These are phyloP conservation scores for Diacarnus erythraeanus DNA, from an alignment of 37 sponge, comb jelly and placozoan species.

Conservation along the genomic window DNA sequence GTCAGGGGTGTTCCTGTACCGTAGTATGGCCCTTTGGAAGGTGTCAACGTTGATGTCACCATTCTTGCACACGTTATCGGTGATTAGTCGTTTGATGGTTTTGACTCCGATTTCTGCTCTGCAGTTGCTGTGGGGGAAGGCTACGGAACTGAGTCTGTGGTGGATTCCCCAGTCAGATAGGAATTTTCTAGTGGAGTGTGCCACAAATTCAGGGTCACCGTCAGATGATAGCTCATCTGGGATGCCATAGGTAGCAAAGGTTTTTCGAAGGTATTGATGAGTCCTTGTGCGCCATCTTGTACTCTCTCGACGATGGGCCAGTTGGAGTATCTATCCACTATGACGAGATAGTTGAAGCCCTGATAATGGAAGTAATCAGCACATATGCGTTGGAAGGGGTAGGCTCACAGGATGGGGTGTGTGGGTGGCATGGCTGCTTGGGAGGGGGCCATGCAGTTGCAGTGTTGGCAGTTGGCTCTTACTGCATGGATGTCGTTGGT, in stretches of 20 bases:
- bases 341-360: conserved; percentile 32
- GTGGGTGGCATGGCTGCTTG: conserved; percentile 27
- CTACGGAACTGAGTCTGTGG: conserved; percentile 39
- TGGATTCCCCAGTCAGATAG: conserved; percentile 19
- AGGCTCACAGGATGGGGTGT: conserved; percentile 17
- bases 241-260: conserved; percentile 40
- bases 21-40: conserved; percentile 30
- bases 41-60: conserved; percentile 27
- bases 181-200: conserved; percentile 16
- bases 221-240: conserved; percentile 50
- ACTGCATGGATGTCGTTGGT: conserved; percentile 6
- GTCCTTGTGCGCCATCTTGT: conserved; percentile 29
- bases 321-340: conserved; percentile 43
- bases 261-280: conserved; percentile 21
- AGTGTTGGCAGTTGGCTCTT: conserved; percentile 21
- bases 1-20: conserved; percentile 39
- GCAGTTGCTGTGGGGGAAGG: conserved; percentile 43
- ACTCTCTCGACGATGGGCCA: conserved; percentile 45
- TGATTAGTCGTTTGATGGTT: conserved; percentile 29
- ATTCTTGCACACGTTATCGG: conserved; percentile 20
- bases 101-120: conserved; percentile 15
- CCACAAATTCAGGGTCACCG: conserved; percentile 32
- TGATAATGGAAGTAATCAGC: conserved; percentile 33
- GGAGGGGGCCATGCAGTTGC: conserved; percentile 41
- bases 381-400: conserved; percentile 47